Evolutionary conservation across 2,113 vertebrate genomes (phyloP).

Genomic region (Cisticola juncidis): DNA sequence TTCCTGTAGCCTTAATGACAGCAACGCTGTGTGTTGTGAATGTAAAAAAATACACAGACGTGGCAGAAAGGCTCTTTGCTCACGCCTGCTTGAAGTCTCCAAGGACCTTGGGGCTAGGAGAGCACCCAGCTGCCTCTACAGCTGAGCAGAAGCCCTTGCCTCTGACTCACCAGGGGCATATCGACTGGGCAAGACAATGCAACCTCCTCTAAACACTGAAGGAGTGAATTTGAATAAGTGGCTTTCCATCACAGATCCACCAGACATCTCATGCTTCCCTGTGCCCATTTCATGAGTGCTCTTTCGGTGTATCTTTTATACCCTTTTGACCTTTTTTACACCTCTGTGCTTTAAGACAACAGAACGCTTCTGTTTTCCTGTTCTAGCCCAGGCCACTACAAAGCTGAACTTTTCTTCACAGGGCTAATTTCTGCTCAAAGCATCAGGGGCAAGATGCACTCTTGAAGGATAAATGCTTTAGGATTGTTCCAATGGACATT

Average conservation of each 20-base stretch:
- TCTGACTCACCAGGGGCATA: background rate
- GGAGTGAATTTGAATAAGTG: background rate
- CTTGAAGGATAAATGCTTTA: conserved; percentile 6
- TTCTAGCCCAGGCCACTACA: background rate
- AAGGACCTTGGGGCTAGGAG: background rate
- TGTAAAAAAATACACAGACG: background rate
- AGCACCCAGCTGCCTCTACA: background rate
- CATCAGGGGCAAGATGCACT: background rate
- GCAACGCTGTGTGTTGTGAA: background rate
- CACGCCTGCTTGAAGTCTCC: background rate
- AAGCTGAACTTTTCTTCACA: background rate
- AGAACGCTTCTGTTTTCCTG: background rate
- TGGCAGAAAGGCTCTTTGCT: background rate
- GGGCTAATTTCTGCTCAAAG: background rate
- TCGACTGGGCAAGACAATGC: background rate
- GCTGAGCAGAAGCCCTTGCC: background rate
- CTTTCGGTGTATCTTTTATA: background rate
- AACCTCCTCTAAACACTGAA: background rate
- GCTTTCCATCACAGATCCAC: background rate
- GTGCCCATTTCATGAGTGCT: background rate
- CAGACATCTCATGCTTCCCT: background rate
- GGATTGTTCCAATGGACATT: background rate
- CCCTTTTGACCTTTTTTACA: background rate
- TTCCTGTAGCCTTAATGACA: conserved; percentile 22
- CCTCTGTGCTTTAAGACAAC: background rate